Percentiles rank a stretch among this genome's conserved stretches.
Conservation (phyloP, 1,140 invertebrate genomes). For the Ectropis grisescens region DNA sequence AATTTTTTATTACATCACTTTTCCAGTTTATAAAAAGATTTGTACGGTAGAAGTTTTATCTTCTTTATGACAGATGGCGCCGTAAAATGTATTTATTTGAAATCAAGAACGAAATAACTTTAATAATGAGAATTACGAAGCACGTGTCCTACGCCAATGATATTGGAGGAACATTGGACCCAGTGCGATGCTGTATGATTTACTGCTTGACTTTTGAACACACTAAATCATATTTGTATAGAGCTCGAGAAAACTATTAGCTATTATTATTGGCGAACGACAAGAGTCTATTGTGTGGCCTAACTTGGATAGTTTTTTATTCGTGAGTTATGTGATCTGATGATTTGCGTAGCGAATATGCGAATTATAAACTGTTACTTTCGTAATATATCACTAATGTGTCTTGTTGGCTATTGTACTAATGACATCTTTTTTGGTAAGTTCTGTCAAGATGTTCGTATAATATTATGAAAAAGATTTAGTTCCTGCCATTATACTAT, state of each 20-base stretch:
- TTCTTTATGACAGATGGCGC: constrained; percentile 54
- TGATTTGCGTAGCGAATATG: constrained; percentile 34
- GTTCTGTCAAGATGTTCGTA: too few relatives aligned
- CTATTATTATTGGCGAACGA: constrained; percentile 58
- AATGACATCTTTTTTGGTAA: too few relatives aligned
- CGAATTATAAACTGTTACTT: constrained; percentile 23
- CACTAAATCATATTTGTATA: constrained; percentile 61
- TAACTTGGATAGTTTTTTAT: constrained; percentile 28
- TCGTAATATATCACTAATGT: too few relatives aligned
- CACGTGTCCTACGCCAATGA: constrained; percentile 42
- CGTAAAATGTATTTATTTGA: constrained; percentile 65
- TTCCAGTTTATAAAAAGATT: too few relatives aligned
- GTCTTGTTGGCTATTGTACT: too few relatives aligned
- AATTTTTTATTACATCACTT: too few relatives aligned
- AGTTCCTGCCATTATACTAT: too few relatives aligned
- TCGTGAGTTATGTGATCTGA: constrained; percentile 25
- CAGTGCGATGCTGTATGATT: constrained; percentile 42
- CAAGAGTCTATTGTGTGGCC: constrained; percentile 34
- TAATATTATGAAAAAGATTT: too few relatives aligned
- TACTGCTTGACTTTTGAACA: constrained; percentile 54
- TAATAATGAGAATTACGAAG: constrained; percentile 54
- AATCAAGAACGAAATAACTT: constrained; percentile 40
- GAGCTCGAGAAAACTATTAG: constrained; percentile 63
- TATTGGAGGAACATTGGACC: constrained; percentile 32
- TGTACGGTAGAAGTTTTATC: constrained; percentile 56